phyloP scores from a whole-genome alignment of 2,797 vertebrate genomes.

The Ptychadena robeensis region DNA sequence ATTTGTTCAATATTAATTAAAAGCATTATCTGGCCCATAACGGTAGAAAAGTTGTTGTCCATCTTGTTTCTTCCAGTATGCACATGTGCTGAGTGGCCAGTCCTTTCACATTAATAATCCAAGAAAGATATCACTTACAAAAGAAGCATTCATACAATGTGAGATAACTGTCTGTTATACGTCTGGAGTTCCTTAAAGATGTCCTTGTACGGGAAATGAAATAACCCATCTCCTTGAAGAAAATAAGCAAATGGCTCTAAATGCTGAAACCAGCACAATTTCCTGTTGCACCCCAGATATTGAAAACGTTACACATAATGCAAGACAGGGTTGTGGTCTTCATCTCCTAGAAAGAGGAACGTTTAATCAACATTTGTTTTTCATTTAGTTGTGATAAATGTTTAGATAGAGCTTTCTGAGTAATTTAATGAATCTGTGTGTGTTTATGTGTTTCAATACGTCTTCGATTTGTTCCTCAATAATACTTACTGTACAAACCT shows the following conservation, averaged over 20 bases:
- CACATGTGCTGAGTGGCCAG: slow-evolving; percentile 20
- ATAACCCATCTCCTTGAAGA: background rate
- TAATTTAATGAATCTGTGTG: background rate
- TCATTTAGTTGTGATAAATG: background rate
- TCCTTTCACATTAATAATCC: slow-evolving; percentile 21
- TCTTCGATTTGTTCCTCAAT: no score
- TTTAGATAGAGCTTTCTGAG: background rate
- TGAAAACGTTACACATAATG: background rate
- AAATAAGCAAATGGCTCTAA: slow-evolving; percentile 16
- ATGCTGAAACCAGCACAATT: slow-evolving; percentile 19
- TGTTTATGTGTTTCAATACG: background rate
- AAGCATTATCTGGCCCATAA: background rate
- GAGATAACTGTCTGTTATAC: slow-evolving; percentile 42
- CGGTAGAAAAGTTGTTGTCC: background rate
- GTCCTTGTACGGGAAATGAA: slow-evolving; percentile 16
- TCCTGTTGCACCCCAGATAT: background rate
- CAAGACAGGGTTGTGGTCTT: background rate
- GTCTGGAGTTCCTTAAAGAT: slow-evolving; percentile 22
- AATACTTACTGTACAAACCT: no score
- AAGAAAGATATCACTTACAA: slow-evolving; percentile 10
- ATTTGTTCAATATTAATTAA: no score
- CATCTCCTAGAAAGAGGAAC: background rate
- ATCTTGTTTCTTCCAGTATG: slow-evolving; percentile 14
- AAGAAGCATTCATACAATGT: slow-evolving; percentile 47
- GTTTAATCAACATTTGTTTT: slow-evolving; percentile 1